These are phyloP conservation scores for Adelges cooleyi DNA, from an alignment of 1,140 invertebrate genomes.

Conservation along the genomic window DNA sequence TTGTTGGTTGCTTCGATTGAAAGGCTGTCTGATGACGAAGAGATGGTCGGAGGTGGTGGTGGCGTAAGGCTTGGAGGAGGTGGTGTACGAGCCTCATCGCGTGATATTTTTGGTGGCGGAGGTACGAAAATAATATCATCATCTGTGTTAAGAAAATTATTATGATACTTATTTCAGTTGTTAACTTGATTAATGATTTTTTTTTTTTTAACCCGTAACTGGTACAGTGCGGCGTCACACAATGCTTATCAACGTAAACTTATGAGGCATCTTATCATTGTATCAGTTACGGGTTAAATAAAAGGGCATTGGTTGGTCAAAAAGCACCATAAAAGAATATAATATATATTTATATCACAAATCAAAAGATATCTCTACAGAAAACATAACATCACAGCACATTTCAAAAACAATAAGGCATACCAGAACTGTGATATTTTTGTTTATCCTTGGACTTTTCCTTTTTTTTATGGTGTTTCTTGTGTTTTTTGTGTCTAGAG, in stretches of 20 bases:
- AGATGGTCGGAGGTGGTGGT: slow-evolving; percentile 40
- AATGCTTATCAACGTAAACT: too few relatives aligned
- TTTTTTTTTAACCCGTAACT: too few relatives aligned
- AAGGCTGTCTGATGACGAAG: slow-evolving; percentile 47
- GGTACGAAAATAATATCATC: slow-evolving; percentile 35
- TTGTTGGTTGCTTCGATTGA: slow-evolving; percentile 88
- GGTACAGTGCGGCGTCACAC: too few relatives aligned
- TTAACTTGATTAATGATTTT: too few relatives aligned
- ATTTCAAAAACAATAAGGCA: not conserved
- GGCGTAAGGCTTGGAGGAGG: slow-evolving; percentile 36
- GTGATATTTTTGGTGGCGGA: slow-evolving; percentile 36
- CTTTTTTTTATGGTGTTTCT: slow-evolving; percentile 16
- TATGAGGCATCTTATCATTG: too few relatives aligned
- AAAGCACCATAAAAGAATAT: too few relatives aligned
- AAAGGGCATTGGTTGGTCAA: too few relatives aligned
- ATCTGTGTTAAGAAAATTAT: too few relatives aligned
- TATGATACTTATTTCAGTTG: too few relatives aligned
- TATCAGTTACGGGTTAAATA: too few relatives aligned
- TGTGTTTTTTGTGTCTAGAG: slow-evolving; percentile 18
- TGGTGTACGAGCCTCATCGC: slow-evolving; percentile 15
- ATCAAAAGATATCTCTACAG: not conserved
- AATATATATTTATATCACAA: not conserved
- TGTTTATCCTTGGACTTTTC: slow-evolving; percentile 8
- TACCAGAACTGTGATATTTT: slow-evolving; percentile 13
- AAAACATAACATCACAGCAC: too few relatives aligned